A percentile compares a stretch with the other conserved stretches of the same genome.
Conservation (phyloP, 2,797 vertebrate species). For the Todus mexicanus region DNA sequence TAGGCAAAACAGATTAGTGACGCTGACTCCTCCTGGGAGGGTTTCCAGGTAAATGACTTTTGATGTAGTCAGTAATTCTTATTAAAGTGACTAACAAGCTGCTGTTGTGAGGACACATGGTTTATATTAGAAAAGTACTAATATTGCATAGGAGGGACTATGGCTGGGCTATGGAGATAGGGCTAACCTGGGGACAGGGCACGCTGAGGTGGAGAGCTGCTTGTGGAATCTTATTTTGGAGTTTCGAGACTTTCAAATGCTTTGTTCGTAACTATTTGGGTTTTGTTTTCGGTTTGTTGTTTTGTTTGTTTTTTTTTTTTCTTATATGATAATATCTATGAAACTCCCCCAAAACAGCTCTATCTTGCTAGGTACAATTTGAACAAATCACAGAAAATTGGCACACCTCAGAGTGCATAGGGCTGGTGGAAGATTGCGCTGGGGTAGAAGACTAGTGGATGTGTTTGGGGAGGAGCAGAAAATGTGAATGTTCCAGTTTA, state of each 20-base stretch:
- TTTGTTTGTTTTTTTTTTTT: no score
- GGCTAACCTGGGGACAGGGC: not conserved
- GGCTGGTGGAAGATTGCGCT: not conserved
- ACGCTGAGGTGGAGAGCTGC: not conserved
- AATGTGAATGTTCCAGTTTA: not conserved
- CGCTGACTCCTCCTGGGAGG: not conserved
- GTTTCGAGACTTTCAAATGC: not conserved
- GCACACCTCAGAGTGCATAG: not conserved
- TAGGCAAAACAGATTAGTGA: not conserved
- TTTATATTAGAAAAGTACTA: not conserved
- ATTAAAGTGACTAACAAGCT: not conserved
- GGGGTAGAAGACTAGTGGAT: not conserved
- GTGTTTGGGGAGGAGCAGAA: not conserved
- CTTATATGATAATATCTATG: not conserved
- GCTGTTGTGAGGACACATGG: not conserved
- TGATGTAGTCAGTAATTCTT: not conserved
- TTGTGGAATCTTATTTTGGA: not conserved
- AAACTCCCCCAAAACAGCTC: not conserved
- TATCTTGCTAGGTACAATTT: not conserved
- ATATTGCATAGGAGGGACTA: not conserved
- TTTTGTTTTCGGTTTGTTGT: no score
- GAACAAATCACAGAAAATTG: not conserved
- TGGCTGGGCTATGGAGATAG: not conserved
- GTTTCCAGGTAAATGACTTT: not conserved
- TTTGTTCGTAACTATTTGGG: not conserved